Evolutionary conservation across 2,888 invertebrate genomes (phyloP).

Genomic region (Tipula vernalis): DNA sequence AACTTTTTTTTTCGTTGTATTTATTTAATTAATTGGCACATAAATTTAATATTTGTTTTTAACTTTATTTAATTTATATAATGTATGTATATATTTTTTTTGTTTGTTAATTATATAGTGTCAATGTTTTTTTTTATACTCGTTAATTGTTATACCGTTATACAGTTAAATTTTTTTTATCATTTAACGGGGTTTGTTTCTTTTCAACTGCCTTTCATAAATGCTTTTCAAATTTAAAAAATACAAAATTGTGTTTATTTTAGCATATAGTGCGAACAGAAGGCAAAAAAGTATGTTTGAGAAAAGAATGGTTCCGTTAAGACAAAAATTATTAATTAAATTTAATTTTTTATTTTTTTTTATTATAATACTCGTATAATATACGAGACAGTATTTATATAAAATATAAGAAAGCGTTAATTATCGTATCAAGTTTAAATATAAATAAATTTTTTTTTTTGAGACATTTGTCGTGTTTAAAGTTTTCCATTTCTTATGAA

Average conservation of each 20-base stretch:
- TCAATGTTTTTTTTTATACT: neutral
- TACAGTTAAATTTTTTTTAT: neutral
- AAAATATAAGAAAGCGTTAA: neutral
- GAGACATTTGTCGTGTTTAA: neutral
- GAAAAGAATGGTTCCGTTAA: neutral
- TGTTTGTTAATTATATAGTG: neutral
- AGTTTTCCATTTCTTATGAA: neutral
- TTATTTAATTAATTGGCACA: constrained; percentile 4
- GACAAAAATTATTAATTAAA: neutral
- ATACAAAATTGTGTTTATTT: neutral
- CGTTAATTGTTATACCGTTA: neutral
- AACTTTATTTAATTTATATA: neutral
- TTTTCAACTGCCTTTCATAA: neutral
- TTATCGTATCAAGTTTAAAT: neutral
- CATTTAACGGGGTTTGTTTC: neutral
- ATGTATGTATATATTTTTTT: neutral
- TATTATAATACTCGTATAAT: neutral
- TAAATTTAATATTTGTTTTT: neutral
- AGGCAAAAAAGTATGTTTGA: neutral
- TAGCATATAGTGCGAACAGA: neutral
- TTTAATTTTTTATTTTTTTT: neutral
- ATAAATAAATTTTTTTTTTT: neutral
- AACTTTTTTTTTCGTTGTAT: neutral
- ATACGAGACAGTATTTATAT: neutral
- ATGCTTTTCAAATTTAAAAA: neutral